Evolutionary conservation across 2,113 vertebrate genomes (phyloP).

Genomic region (Phyllopteryx taeniolatus): DNA sequence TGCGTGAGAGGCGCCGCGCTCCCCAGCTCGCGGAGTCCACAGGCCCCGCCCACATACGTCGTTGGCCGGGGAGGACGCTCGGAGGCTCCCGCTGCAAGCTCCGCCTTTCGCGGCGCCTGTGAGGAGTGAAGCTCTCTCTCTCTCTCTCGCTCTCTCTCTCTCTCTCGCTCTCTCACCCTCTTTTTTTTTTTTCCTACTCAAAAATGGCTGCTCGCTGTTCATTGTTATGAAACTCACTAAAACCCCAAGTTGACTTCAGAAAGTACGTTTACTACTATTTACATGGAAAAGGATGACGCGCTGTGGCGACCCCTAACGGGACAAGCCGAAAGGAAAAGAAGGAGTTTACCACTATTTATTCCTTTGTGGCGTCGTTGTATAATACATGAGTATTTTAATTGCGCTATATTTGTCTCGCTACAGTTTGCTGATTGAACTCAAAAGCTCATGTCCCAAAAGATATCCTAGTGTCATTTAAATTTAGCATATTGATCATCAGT

Average conservation of each 20-base stretch:
- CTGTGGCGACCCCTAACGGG: no score
- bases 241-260: not conserved
- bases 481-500: no score
- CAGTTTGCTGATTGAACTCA: no score
- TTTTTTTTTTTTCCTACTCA: not conserved
- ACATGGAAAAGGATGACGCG: no score
- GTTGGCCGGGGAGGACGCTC: slow-evolving; percentile 1
- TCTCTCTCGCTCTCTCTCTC: not conserved
- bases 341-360: not conserved
- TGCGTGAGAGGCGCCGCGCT: slow-evolving; percentile 26
- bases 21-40: slow-evolving; percentile 25
- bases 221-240: not conserved
- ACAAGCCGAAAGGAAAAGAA: no score
- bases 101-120: slow-evolving; percentile 24
- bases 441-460: no score
- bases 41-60: slow-evolving; percentile 55
- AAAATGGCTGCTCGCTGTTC: not conserved
- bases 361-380: not conserved
- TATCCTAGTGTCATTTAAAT: no score
- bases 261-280: not conserved
- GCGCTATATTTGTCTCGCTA: not conserved
- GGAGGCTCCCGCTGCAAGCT: slow-evolving; percentile 32
- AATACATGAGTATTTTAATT: not conserved
- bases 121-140: slow-evolving; percentile 26
- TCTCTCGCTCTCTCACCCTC: no score